Evolutionary conservation across 2,797 vertebrate species (phyloP).

Genomic region (Myotis planiceps): DNA sequence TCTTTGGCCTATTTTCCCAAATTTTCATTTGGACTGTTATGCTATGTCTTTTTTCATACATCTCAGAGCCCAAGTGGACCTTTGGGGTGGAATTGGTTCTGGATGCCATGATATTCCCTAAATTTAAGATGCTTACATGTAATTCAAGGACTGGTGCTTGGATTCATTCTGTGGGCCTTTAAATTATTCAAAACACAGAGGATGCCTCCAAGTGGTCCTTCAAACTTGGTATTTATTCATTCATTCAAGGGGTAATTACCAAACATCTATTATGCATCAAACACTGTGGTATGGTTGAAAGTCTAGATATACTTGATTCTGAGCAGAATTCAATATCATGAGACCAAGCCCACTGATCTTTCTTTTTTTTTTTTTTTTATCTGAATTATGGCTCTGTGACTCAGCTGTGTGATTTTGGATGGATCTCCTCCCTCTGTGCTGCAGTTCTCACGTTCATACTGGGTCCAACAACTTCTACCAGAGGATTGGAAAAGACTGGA

Average conservation of each 20-base stretch:
- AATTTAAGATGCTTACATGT: neutral
- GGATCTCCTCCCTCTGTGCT: neutral
- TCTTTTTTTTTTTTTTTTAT: no score
- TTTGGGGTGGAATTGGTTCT: neutral
- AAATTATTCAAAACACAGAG: neutral
- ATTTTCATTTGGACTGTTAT: neutral
- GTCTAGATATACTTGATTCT: neutral
- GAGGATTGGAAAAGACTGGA: neutral
- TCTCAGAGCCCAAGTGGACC: neutral
- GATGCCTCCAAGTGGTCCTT: neutral
- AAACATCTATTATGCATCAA: neutral
- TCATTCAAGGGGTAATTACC: neutral
- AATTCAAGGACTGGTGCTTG: neutral
- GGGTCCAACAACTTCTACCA: neutral
- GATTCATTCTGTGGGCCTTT: neutral
- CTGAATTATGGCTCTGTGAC: neutral
- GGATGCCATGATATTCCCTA: neutral
- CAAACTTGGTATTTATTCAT: constrained; percentile 22
- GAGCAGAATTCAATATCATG: neutral
- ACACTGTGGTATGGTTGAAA: neutral
- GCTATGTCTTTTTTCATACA: neutral
- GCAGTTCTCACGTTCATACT: neutral
- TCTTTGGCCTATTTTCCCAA: neutral
- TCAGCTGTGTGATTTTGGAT: neutral
- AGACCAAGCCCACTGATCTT: neutral